phyloP scores from a whole-genome alignment of 1,140 invertebrate species.

The Octopus sinensis region DNA sequence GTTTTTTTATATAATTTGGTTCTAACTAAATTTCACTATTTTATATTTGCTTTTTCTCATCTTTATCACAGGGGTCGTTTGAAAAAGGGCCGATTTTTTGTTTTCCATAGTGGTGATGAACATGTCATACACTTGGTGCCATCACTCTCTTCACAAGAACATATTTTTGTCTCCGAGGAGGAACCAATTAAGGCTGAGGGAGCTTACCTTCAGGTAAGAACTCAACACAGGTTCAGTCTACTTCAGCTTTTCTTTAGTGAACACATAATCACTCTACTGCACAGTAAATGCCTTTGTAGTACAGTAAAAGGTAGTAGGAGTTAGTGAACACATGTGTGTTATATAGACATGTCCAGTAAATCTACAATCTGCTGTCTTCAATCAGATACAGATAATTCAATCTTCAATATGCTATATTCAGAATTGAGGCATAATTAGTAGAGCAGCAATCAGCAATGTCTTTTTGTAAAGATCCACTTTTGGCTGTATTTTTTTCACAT shows the following conservation, averaged over 20 bases:
- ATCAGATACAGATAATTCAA: neutral
- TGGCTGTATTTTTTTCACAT: too few relatives aligned
- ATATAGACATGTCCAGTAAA: neutral
- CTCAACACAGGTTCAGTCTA: neutral
- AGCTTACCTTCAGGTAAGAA: constrained; percentile 36
- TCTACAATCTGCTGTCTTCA: neutral
- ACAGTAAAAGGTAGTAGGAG: too few relatives aligned
- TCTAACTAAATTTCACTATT: too few relatives aligned
- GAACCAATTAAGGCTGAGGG: constrained; percentile 36
- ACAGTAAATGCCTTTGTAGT: neutral
- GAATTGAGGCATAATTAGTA: too few relatives aligned
- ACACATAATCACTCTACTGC: neutral
- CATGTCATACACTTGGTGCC: constrained; percentile 38
- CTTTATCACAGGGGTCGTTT: constrained; percentile 33
- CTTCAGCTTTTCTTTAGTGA: constrained; percentile 1
- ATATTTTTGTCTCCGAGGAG: constrained; percentile 30
- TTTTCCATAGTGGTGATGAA: constrained; percentile 39
- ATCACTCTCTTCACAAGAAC: constrained; percentile 21
- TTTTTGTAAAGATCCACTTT: too few relatives aligned
- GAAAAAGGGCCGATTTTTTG: constrained; percentile 39
- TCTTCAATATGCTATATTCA: too few relatives aligned
- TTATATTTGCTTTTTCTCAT: neutral
- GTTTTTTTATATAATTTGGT: too few relatives aligned
- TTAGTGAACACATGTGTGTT: neutral
- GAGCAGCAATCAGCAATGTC: too few relatives aligned